A percentile compares a stretch with the other conserved stretches of the same genome.
phyloP scores from a whole-genome alignment of 2,888 invertebrate species.

The Drosophila melanocephala region DNA sequence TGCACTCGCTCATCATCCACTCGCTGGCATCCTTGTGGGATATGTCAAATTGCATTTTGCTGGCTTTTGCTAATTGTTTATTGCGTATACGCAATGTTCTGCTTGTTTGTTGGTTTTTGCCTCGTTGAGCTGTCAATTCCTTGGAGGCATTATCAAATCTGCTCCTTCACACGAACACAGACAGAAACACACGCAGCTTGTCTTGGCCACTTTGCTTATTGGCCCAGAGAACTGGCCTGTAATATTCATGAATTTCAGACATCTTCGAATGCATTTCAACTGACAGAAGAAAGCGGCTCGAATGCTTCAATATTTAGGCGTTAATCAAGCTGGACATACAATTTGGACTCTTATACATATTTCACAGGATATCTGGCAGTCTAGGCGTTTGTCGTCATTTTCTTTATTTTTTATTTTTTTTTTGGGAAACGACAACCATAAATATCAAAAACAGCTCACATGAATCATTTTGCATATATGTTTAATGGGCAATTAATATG shows the following conservation, averaged over 20 bases:
- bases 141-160: slow-evolving; percentile 22
- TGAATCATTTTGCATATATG: slow-evolving; percentile 69
- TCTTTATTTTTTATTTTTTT: neutral
- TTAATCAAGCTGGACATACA: slow-evolving; percentile 8
- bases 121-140: slow-evolving; percentile 65
- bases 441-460: slow-evolving; percentile 36
- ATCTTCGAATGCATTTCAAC: slow-evolving; percentile 8
- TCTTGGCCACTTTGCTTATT: slow-evolving; percentile 71
- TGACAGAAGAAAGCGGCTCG: neutral
- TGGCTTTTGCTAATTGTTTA: slow-evolving; percentile 70
- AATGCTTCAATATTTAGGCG: neutral
- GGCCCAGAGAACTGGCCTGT: slow-evolving; percentile 50
- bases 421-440: slow-evolving; percentile 35
- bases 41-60: slow-evolving; percentile 55
- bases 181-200: slow-evolving; percentile 6
- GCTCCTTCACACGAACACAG: slow-evolving; percentile 5
- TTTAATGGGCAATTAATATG: slow-evolving; percentile 67
- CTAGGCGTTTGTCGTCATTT: neutral
- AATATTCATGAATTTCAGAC: slow-evolving; percentile 57
- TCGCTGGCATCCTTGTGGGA: slow-evolving; percentile 19
- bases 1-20: slow-evolving; percentile 8
- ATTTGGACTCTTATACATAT: neutral
- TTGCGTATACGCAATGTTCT: slow-evolving; percentile 65
- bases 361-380: slow-evolving; percentile 1
- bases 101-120: slow-evolving; percentile 9